Conservation (phyloP, 1,140 invertebrate genomes). For the Hormaphis cornu region DNA sequence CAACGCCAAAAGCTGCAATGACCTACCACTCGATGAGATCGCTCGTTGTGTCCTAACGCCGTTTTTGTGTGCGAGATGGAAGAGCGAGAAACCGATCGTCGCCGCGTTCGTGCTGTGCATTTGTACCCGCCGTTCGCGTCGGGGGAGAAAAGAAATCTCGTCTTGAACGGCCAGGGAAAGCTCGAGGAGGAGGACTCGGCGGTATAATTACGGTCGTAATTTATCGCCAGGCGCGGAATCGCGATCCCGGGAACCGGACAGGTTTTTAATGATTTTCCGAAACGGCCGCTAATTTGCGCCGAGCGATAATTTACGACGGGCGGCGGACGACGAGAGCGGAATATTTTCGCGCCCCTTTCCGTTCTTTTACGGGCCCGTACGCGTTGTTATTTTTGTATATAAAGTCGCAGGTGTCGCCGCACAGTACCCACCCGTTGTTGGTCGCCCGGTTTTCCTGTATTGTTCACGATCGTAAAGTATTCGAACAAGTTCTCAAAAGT, state of each 20-base stretch:
- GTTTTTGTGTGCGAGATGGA: too few species aligned
- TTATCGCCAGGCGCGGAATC: background rate
- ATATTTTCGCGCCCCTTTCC: background rate
- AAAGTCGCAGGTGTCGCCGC: too few species aligned
- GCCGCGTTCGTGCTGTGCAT: background rate
- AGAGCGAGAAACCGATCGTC: background rate
- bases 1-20: too few species aligned
- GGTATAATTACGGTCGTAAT: slow-evolving; percentile 10
- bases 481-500: too few species aligned
- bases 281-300: slow-evolving; percentile 18
- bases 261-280: slow-evolving; percentile 29
- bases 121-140: too few species aligned
- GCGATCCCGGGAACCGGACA: background rate
- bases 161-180: background rate
- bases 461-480: too few species aligned
- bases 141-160: background rate
- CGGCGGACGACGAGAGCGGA: background rate
- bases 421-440: background rate
- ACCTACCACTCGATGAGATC: too few species aligned
- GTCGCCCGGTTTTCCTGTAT: too few species aligned
- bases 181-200: background rate
- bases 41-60: too few species aligned
- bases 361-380: background rate
- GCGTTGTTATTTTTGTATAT: background rate
- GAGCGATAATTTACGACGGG: slow-evolving; percentile 11